A percentile compares a stretch with the other conserved stretches of the same genome.
These are phyloP conservation scores for Corythornis madagascariensis DNA, from an alignment of 2,113 vertebrate species.

Conservation along the genomic window DNA sequence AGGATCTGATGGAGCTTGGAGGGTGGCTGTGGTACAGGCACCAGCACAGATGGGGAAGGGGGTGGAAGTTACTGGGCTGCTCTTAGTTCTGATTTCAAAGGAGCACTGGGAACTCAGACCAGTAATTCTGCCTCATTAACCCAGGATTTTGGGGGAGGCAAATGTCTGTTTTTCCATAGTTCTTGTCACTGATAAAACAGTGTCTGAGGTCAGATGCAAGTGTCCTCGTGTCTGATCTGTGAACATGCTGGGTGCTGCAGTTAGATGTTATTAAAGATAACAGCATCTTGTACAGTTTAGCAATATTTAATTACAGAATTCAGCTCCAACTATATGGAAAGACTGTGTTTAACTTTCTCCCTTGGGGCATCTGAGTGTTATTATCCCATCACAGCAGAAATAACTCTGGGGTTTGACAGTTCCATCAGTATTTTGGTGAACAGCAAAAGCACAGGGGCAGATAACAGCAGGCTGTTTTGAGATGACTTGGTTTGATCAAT, in stretches of 20 bases:
- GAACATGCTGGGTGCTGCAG: neutral
- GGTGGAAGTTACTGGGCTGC: neutral
- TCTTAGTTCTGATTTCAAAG: neutral
- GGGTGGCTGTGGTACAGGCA: neutral
- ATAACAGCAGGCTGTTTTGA: neutral
- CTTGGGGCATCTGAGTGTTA: neutral
- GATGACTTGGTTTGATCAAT: neutral
- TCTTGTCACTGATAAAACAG: neutral
- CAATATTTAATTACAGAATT: constrained; percentile 24
- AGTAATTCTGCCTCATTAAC: neutral
- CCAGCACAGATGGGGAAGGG: accelerated
- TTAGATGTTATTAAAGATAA: constrained; percentile 10
- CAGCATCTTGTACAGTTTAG: neutral
- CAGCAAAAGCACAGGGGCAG: neutral
- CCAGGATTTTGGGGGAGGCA: neutral
- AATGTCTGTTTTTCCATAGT: neutral
- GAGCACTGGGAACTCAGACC: neutral
- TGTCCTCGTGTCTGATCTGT: neutral
- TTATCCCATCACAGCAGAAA: neutral
- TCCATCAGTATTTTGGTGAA: neutral
- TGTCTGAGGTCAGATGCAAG: neutral
- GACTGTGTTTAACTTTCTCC: neutral
- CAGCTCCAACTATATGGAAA: neutral
- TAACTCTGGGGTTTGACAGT: neutral
- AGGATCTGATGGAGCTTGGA: neutral